Base-by-base conservation (phyloP, 2,888 invertebrate genomes). In the Andrena minutula region DNA sequence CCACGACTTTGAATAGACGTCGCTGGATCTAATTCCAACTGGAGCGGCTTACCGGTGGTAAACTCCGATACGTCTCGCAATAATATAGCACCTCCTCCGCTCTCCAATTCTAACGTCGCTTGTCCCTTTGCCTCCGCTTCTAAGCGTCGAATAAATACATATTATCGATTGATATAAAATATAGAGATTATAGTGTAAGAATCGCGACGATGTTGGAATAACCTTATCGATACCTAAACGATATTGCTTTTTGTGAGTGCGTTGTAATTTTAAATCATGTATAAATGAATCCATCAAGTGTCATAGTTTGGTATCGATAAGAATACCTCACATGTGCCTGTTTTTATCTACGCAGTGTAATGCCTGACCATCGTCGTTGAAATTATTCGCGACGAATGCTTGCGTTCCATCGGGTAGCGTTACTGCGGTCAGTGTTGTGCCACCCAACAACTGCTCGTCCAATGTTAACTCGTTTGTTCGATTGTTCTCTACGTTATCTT, bases 391-490 rank as follows among this genome's bases (percentile, higher is more conserved):
- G 3, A 94, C 89, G 53, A 92, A 93, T 4, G 94, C 94, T 83
- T 93, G 93, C 2, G 91, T 93, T 49, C 94, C 94, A 84, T 94
- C 93, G 0, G 93, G 91, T 49, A 94, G 83, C 5, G 93, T 93
- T 63, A 94, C 89, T 1, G 94, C 91, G 10, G 94, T 93, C 28
- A 94, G 79, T 7, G 91, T 91, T 0, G 91, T 89, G 4, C 92
- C 90, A 10, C 63, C 75, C 10, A 93, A 86, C 7, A 92, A 72
- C 41, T 92, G 89, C 61, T 93, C 91, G 3, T 92, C 90, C 41
- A 93, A 83, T 61, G 93, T 88, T 16, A 93, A 80, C 66, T 91
- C 89, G 65, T 91, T 91, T 0, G 90, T 87, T 70, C 88, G 85
- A 0, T 74, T 78, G 47, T 87, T 82, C 16, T 86, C 88, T 1